Evolutionary conservation across 53 echinoderm and acorn worm genomes (phyloP).

Genomic region (Hippasteria phrygiana): DNA sequence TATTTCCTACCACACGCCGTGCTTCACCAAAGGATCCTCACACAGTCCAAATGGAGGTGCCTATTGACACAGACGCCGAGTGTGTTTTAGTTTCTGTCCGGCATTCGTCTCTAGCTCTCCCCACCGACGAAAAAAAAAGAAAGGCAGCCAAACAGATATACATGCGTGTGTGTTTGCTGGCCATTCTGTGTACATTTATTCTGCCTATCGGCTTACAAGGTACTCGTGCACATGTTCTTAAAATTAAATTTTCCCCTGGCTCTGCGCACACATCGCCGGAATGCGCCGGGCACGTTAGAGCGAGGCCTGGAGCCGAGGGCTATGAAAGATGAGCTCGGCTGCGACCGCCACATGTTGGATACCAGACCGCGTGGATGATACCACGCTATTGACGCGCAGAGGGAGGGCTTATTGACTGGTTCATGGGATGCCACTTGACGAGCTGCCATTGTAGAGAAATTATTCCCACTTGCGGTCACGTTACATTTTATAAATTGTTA

Average conservation of each 20-base stretch:
- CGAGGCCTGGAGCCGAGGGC: background rate
- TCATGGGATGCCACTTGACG: background rate
- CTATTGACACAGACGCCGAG: constrained; percentile 46
- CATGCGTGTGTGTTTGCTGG: constrained; percentile 37
- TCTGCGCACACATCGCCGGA: constrained; percentile 32
- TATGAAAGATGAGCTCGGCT: constrained; percentile 50
- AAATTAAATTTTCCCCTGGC: constrained; percentile 57
- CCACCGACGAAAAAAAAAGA: background rate
- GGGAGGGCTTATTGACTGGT: constrained; percentile 20
- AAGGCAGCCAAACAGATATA: constrained; percentile 3
- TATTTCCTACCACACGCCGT: background rate
- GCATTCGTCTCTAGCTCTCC: background rate
- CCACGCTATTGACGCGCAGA: background rate
- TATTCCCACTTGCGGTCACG: background rate
- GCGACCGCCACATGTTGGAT: constrained; percentile 40
- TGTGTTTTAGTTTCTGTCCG: constrained; percentile 40
- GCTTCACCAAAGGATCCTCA: constrained; percentile 14
- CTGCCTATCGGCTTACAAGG: constrained; percentile 59
- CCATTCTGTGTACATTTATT: constrained; percentile 52
- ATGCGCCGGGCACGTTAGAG: constrained; percentile 53
- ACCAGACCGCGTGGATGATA: background rate
- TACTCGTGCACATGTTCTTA: constrained; percentile 64
- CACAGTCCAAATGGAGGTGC: constrained; percentile 34
- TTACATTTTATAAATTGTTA: no score
- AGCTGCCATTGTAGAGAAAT: constrained; percentile 23